Evolutionary conservation across 2,888 invertebrate genomes (phyloP), one percentile per base, ranked within the genome.

Genomic region (Idaea aversata): DNA sequence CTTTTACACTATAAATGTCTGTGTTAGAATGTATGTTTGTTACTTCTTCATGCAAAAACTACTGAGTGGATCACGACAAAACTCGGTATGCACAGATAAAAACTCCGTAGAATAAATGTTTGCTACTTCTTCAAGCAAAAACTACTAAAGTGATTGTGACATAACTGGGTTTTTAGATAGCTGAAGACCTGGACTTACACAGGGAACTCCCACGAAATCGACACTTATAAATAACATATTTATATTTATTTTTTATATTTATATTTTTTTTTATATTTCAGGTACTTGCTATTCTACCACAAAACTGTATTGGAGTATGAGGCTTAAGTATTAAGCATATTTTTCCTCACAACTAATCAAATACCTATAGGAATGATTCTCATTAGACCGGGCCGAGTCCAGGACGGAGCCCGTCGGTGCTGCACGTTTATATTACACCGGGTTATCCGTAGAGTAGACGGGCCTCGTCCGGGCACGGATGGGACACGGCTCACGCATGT

Each of bases 271-370:
- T 73, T 74, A 81, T 78, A 76, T 95, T 94, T 72, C 94, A 98
- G 98, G 78, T 99, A 98, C 90, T 94, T 99, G 70, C 94, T 99
- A 71, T 99, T 99, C 94, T 99, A 99, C 91, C 98, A 99, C 93
- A 98, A 99, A 92, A 97, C 98, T 89, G 96, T 98, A 72, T 91
- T 99, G 90, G 98, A 98, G 84, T 99, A 98, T 79, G 96, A 95
- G 72, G 87, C 61, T 35, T 74, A 68, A 72, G 62, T 58, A 58
- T 35, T 74, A 68, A 72, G 62, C 60, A 58, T 57, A 15, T 25
- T 57, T 4, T 59, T 57, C 59, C 36, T 65, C 57, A 5, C 59
- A 63, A 65, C 63, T 67, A 67, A 67, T 69, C 66, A 70, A 60
- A 63, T 63, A 66, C 66, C 63, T 58, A 63, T 68, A 67, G 65